These are phyloP conservation scores for Etia nguti DNA, from an alignment of 2,113 vertebrate genomes.

Conservation along the genomic window DNA sequence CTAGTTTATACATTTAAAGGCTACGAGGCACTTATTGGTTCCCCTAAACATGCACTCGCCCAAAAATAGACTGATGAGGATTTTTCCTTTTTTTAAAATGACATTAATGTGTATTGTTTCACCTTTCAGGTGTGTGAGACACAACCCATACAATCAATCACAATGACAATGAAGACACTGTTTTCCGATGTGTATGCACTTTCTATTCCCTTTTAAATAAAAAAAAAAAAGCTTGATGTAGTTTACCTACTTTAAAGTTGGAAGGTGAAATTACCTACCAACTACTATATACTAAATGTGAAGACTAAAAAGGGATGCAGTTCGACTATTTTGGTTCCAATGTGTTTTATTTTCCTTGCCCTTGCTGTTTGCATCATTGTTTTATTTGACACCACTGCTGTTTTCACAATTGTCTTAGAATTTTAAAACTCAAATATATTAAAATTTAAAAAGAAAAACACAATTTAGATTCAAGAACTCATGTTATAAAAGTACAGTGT, in stretches of 20 bases:
- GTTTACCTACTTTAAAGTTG: neutral
- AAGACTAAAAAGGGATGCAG: neutral
- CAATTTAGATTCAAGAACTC: too few species aligned
- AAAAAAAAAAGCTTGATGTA: neutral
- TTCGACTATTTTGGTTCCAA: neutral
- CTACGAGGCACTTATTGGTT: neutral
- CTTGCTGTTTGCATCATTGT: neutral
- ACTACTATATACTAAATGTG: neutral
- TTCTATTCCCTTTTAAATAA: neutral
- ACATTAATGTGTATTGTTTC: neutral
- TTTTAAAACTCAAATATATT: neutral
- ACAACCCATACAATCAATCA: neutral
- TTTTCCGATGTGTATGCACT: neutral
- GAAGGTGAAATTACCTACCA: accelerated
- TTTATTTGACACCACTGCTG: neutral
- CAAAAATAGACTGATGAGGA: neutral
- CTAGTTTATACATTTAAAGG: neutral
- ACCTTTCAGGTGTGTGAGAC: neutral
- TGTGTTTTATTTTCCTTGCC: accelerated
- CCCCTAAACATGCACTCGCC: neutral
- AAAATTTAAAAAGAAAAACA: neutral
- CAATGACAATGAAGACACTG: neutral
- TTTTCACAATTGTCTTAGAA: neutral
- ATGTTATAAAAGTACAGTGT: neutral
- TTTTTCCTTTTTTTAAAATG: neutral